phyloP scores from a whole-genome alignment of 2,113 vertebrate species.

The Xiphophorus hellerii region DNA sequence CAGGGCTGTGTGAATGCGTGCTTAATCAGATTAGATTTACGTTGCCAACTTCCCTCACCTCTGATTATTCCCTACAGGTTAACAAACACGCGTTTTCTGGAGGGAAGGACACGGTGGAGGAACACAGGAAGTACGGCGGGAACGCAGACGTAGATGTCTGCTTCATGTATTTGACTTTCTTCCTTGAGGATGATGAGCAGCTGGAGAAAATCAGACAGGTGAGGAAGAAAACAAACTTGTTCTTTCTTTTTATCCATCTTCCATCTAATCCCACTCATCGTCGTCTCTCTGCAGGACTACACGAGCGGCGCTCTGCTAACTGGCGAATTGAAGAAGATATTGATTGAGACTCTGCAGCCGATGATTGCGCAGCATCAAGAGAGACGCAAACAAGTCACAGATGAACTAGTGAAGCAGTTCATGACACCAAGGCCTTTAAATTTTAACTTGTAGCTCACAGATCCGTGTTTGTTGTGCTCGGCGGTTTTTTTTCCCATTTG shows the following conservation, averaged over 20 bases:
- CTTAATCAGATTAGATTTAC: too few relatives aligned
- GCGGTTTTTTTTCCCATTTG: background rate
- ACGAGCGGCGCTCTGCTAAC: slow-evolving; percentile 91
- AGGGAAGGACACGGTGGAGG: slow-evolving; percentile 94
- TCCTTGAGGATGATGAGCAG: slow-evolving; percentile 93
- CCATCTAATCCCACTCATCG: background rate
- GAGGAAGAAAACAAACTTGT: background rate
- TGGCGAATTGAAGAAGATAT: slow-evolving; percentile 92
- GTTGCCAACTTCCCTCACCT: background rate
- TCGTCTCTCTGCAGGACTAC: slow-evolving; percentile 84
- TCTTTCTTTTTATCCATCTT: background rate
- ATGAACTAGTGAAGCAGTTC: slow-evolving; percentile 87
- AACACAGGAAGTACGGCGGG: slow-evolving; percentile 90
- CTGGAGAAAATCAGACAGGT: slow-evolving; percentile 94
- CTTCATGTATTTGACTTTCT: slow-evolving; percentile 97
- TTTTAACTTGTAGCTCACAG: slow-evolving; percentile 81
- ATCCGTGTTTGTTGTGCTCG: background rate
- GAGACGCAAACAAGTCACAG: slow-evolving; percentile 88
- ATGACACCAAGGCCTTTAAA: slow-evolving; percentile 92
- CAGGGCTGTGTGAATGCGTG: too few relatives aligned
- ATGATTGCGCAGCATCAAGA: slow-evolving; percentile 91
- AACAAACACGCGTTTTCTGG: slow-evolving; percentile 98
- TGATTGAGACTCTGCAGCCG: slow-evolving; percentile 93
- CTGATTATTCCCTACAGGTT: slow-evolving; percentile 76
- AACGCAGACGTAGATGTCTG: slow-evolving; percentile 95